phyloP scores from a whole-genome alignment of 2,113 vertebrate species.

The Lycaon pictus region DNA sequence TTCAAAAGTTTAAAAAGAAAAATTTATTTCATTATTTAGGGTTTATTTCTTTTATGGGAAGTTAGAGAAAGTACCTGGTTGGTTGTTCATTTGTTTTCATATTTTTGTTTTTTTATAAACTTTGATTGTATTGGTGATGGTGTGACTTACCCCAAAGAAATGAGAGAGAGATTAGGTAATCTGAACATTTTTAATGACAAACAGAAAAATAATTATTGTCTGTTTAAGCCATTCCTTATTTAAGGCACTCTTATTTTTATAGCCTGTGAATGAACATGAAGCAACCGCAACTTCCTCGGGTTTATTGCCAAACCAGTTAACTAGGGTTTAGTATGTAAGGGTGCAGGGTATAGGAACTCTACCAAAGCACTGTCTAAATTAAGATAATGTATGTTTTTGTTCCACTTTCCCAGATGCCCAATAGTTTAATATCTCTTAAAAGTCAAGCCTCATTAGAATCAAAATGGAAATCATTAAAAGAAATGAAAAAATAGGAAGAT shows the following conservation, averaged over 20 bases:
- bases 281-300: not conserved
- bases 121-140: not conserved
- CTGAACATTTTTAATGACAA: not conserved
- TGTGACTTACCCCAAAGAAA: not conserved
- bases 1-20: conserved; percentile 55
- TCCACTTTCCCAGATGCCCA: not conserved
- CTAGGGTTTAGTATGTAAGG: not conserved
- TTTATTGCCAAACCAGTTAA: not conserved
- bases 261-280: conserved; percentile 19
- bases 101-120: conserved; percentile 25
- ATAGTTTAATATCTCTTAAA: conserved; percentile 23
- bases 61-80: conserved; percentile 42
- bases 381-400: conserved; percentile 24
- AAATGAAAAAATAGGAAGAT: not conserved
- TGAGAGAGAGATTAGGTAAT: not conserved
- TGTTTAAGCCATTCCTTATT: conserved; percentile 17
- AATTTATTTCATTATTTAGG: conserved; percentile 35
- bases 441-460: conserved; percentile 45
- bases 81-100: not conserved
- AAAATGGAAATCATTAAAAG: conserved; percentile 39
- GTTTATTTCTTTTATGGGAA: conserved; percentile 50
- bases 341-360: not conserved
- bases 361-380: not conserved
- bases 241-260: conserved; percentile 31
- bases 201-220: conserved; percentile 14